These are phyloP conservation scores for Drosophila miranda DNA, from an alignment of 1,140 invertebrate species.

Conservation along the genomic window DNA sequence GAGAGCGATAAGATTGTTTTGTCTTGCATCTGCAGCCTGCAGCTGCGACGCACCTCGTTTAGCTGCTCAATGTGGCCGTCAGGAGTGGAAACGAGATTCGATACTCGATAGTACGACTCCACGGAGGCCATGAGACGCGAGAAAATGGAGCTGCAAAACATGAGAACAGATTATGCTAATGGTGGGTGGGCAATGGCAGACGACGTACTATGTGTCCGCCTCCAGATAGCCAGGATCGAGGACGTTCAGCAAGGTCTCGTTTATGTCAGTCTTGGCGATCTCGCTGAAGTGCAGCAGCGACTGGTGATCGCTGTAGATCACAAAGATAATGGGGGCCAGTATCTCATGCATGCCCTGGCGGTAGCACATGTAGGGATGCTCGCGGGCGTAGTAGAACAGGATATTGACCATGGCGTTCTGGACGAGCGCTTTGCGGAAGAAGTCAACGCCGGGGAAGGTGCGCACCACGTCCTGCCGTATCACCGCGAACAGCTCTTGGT, in stretches of 20 bases:
- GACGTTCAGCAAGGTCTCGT: constrained; percentile 84
- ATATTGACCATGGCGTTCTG: constrained; percentile 87
- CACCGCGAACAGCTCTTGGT: constrained; percentile 88
- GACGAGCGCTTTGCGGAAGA: constrained; percentile 87
- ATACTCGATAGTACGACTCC: constrained; percentile 88
- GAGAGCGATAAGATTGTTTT: constrained; percentile 21
- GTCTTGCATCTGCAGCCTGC: constrained; percentile 7
- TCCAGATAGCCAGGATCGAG: constrained; percentile 87
- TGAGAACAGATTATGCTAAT: neutral
- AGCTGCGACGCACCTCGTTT: constrained; percentile 31
- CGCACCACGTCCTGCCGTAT: constrained; percentile 91
- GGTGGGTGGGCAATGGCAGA: accelerated
- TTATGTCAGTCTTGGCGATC: constrained; percentile 70
- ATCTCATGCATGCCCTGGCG: constrained; percentile 94
- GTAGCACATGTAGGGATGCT: constrained; percentile 88
- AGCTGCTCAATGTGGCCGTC: constrained; percentile 79
- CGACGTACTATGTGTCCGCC: constrained; percentile 89
- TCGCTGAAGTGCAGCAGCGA: constrained; percentile 83
- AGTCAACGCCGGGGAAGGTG: constrained; percentile 91
- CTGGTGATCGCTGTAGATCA: constrained; percentile 88
- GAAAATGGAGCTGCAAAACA: constrained; percentile 86
- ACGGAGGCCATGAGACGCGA: constrained; percentile 88
- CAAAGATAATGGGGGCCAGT: constrained; percentile 89
- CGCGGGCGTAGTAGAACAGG: constrained; percentile 88
- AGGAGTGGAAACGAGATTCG: constrained; percentile 83